Conservation (phyloP, 2,797 vertebrate species). For the Microcaecilia unicolor region DNA sequence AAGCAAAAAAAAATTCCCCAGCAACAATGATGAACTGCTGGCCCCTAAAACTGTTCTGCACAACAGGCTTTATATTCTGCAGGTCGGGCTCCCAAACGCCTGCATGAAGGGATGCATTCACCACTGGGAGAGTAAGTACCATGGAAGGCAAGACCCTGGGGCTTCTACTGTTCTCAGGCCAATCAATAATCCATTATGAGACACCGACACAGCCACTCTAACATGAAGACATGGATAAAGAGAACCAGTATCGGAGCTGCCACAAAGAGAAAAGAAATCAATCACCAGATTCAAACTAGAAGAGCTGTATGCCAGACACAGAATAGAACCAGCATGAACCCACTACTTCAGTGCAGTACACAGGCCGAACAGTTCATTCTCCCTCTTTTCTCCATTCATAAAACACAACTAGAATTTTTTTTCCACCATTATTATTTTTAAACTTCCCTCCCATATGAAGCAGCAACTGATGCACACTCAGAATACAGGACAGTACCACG, state of each 20-base stretch:
- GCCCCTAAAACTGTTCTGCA: slow-evolving; percentile 35
- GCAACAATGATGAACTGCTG: slow-evolving; percentile 50
- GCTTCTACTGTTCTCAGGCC: slow-evolving; percentile 67
- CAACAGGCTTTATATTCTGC: slow-evolving; percentile 42
- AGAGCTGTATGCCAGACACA: too few relatives aligned
- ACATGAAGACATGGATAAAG: slow-evolving; percentile 59
- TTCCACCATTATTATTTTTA: too few relatives aligned
- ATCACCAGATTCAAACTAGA: too few relatives aligned
- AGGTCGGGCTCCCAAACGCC: slow-evolving; percentile 29
- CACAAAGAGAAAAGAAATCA: slow-evolving; percentile 23
- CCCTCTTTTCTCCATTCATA: too few relatives aligned
- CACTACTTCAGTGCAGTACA: too few relatives aligned
- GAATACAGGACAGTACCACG: too few relatives aligned
- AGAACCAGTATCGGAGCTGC: slow-evolving; percentile 48
- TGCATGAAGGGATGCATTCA: slow-evolving; percentile 83
- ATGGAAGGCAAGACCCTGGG: slow-evolving; percentile 70
- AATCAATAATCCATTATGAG: slow-evolving; percentile 96
- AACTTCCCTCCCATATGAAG: too few relatives aligned
- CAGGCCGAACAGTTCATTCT: too few relatives aligned
- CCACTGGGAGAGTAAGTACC: slow-evolving; percentile 59
- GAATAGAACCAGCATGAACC: too few relatives aligned
- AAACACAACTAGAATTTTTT: too few relatives aligned
- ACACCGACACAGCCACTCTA: slow-evolving; percentile 72
- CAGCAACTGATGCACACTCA: too few relatives aligned
- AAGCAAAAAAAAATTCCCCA: slow-evolving; percentile 25